phyloP scores from a whole-genome alignment of 2,113 vertebrate genomes.

The Xiphophorus couchianus region DNA sequence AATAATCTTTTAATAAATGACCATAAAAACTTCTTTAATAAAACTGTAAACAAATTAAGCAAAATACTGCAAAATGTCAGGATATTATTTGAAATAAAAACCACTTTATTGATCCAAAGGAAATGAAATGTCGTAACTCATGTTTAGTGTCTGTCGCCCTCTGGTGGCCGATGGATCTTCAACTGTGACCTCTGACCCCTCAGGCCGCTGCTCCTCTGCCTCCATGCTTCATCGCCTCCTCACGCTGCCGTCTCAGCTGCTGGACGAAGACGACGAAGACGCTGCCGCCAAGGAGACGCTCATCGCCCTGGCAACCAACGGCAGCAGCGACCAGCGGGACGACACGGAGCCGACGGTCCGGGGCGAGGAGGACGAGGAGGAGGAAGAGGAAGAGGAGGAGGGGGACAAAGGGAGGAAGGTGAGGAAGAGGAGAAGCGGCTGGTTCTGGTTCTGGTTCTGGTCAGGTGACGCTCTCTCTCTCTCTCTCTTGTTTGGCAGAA shows the following conservation, averaged over 20 bases:
- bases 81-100: no score
- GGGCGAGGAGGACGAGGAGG: conserved; percentile 45
- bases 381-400: conserved; percentile 45
- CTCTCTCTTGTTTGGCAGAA: conserved; percentile 39
- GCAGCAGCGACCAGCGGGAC: not conserved
- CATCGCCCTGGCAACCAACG: conserved; percentile 14
- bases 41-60: not conserved
- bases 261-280: conserved; percentile 65
- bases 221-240: conserved; percentile 84
- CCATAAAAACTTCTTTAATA: not conserved
- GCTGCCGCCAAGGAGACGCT: conserved; percentile 52
- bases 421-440: not conserved
- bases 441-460: not conserved
- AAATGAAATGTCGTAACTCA: no score
- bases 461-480: not conserved
- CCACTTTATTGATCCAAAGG: no score
- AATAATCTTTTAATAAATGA: no score
- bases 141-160: not conserved
- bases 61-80: no score
- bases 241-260: conserved; percentile 79
- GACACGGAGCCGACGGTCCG: not conserved
- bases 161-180: not conserved
- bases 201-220: conserved; percentile 62
- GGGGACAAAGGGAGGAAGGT: conserved; percentile 63
- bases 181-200: not conserved